phyloP scores from a whole-genome alignment of 2,888 invertebrate genomes.

The Drymonia ruficornis region DNA sequence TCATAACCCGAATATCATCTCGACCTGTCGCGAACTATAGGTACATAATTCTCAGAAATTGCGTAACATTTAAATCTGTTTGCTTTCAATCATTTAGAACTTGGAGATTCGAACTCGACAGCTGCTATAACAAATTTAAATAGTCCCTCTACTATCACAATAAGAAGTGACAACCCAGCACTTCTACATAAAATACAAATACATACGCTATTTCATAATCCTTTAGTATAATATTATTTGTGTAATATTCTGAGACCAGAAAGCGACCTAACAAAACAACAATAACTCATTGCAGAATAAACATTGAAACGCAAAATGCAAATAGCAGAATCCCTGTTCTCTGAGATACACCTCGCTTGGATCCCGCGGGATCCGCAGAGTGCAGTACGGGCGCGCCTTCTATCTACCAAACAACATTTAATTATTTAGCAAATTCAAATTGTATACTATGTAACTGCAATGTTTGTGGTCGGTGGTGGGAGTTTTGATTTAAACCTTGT shows the following conservation, averaged over 20 bases:
- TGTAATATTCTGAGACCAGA: not conserved
- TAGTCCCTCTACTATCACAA: no score
- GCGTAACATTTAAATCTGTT: no score
- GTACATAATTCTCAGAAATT: no score
- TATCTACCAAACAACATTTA: constrained; percentile 29
- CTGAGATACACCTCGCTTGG: not conserved
- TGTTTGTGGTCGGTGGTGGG: not conserved
- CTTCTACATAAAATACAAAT: no score
- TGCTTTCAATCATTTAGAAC: no score
- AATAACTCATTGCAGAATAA: not conserved
- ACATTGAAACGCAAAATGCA: not conserved
- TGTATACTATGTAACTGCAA: not conserved
- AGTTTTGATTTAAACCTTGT: constrained; percentile 7
- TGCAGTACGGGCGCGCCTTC: not conserved
- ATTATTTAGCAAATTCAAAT: constrained; percentile 8
- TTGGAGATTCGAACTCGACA: no score
- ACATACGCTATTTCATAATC: no score
- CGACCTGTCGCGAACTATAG: no score
- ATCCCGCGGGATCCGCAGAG: not conserved
- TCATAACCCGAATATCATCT: no score
- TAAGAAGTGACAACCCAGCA: no score
- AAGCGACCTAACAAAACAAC: not conserved
- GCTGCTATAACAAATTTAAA: no score
- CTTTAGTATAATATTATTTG: no score
- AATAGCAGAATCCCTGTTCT: constrained; percentile 4